Conservation (phyloP, 2,888 invertebrate genomes). For the Orchesella flavescens region DNA sequence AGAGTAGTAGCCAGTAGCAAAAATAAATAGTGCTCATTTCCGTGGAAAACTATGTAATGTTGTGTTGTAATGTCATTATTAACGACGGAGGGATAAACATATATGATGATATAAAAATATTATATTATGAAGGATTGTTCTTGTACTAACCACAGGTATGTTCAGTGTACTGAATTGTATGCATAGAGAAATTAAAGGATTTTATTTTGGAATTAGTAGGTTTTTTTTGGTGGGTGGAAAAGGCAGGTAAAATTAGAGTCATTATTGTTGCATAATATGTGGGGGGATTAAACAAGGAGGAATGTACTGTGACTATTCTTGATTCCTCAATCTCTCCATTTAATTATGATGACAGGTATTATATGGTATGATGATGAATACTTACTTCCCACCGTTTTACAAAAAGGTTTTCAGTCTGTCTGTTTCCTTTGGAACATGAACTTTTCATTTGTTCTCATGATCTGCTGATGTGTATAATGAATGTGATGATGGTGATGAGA, state of each 20-base stretch:
- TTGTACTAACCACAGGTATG: neutral
- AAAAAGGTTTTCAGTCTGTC: no score
- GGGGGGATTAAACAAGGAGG: neutral
- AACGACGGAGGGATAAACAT: neutral
- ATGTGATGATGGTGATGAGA: neutral
- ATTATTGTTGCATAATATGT: constrained; percentile 9
- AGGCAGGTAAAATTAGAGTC: constrained; percentile 17
- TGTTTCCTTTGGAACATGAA: neutral
- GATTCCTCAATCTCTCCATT: neutral
- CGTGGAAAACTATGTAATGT: constrained; percentile 9
- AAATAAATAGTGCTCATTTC: neutral
- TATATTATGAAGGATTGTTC: no score
- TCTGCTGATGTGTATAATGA: neutral
- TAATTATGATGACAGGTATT: neutral
- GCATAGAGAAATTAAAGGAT: constrained; percentile 33
- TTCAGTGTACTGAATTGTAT: no score
- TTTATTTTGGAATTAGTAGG: constrained; percentile 16
- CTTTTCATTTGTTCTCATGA: neutral
- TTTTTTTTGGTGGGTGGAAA: constrained; percentile 6
- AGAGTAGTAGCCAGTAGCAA: no score
- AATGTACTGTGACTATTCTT: neutral
- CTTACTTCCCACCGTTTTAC: constrained; percentile 6
- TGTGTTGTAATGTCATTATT: constrained; percentile 13
- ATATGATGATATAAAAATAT: neutral
- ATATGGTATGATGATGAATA: neutral